Evolutionary conservation across 2,113 vertebrate genomes (phyloP), one percentile per base, ranked within the genome.

Genomic region (Crotalus helleri): DNA sequence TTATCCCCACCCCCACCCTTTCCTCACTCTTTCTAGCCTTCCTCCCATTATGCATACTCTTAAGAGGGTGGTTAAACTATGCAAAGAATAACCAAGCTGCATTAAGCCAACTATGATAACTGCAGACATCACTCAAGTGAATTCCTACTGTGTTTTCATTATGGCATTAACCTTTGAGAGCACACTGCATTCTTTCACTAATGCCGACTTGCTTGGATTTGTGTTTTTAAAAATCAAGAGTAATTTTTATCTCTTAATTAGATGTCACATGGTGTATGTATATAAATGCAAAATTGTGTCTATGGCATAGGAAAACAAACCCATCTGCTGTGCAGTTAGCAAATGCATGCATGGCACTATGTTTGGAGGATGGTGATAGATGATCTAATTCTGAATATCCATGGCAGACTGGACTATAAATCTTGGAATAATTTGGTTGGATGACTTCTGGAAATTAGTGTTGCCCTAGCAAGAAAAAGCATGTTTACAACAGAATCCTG

Each of bases 391-490:
- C 91, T 94, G 58, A 94, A 95, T 93, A 94, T 94, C 88, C 92
- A 15, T 90, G 93, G 94, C 91, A 95, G 44, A 85, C 46, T 93
- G 87, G 59, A 64, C 92, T 93, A 93, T 97, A 95, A 95, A 96
- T 94, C 94, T 90, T 91, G 90, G 89, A 95, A 89, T 85, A 92
- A 93, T 91, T 94, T 94, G 23, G 93, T 95, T 95, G 95, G 95
- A 97, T 95, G 95, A 81, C 91, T 93, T 93, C 91, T 95, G 93
- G 93, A 96, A 96, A 95, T 96, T 92, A 95, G 93, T 93, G 91
- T 95, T 8, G 94, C 96, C 94, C 94, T 95, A 95, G 96, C 96
- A 97, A 97, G 97, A 97, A 96, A 93, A 92, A 94, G 5, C 95
- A 96, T 95, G 96, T 97, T 97, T 95, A 94, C 95, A 95, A 93